Base-by-base conservation (phyloP, 1,140 invertebrate species). In the Coelopa frigida region DNA sequence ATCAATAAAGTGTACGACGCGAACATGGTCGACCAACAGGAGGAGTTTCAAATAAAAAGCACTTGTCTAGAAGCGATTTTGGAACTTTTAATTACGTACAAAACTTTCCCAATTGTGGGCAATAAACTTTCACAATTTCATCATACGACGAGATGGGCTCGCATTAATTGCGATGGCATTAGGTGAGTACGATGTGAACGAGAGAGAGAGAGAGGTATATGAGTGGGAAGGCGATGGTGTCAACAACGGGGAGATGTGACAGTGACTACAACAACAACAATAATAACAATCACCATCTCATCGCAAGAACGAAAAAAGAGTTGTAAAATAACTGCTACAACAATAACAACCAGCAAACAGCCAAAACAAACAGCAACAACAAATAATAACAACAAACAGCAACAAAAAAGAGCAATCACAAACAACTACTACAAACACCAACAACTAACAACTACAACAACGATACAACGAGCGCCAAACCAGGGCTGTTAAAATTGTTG, bases 21-120 rank as follows among this genome's bases (percentile, higher is more conserved):
- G 44, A 68, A 75, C 44, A 66, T 71, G 22, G 58, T 72, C 2
- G 65, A 46, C 73, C 75, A 43, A 71, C 79, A 61, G 49, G 72
- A 42, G 53, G 70, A 49, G 56, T 64, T 52, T 56, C 70, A 51
- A 72, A 74, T 55, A 72, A 82, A 60, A 73, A 77, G 78, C 52
- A 56, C 84, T 43, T 80, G 83, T 40, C 76, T 87, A 10, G 74
- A 78, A 52, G 80, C 80, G 37, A 83, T 87, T 35, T 84, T 84
- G 11, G 73, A 76, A 55, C 70, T 88, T 36, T 62, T 88, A 38
- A 62, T 83, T 26, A 79, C 83, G 51, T 84, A 81, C 22, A 72
- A 82, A 47, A 67, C 82, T 27, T 70, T 82, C 27, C 80, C 81
- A 14, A 69, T 73, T 52, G 78, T 83, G 23, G 83, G 84, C 18